Conservation (phyloP, 2,888 invertebrate genomes). For the Ecdyonurus torrentis region DNA sequence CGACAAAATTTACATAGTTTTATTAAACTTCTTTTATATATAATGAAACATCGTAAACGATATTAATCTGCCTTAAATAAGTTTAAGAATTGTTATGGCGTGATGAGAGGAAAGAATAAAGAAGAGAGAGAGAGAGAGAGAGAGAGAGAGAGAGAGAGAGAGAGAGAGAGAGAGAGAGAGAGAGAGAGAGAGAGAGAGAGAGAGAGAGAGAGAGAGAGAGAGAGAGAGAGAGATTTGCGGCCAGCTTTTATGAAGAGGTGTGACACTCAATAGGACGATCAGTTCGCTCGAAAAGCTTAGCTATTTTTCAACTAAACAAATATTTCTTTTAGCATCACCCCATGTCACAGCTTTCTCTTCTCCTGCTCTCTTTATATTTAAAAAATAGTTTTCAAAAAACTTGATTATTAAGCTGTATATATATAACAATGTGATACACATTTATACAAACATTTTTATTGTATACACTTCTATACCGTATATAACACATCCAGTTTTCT, state of each 20-base stretch:
- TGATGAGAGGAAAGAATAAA: background rate
- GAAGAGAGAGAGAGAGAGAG: background rate
- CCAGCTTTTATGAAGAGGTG: background rate
- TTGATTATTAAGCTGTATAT: background rate
- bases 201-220: background rate
- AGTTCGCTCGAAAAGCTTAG: background rate
- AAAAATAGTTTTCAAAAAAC: background rate
- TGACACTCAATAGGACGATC: background rate
- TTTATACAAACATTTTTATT: too few species aligned
- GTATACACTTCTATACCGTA: too few species aligned
- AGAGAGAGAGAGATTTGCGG: background rate
- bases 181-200: background rate
- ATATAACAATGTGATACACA: too few species aligned
- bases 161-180: background rate
- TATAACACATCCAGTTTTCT: too few species aligned
- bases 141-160: background rate
- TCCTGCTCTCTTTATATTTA: background rate
- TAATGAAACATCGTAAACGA: too few species aligned
- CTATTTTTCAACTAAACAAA: background rate
- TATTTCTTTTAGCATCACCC: background rate
- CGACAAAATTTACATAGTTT: too few species aligned
- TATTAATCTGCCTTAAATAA: too few species aligned
- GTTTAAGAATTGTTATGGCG: too few species aligned
- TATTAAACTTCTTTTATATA: too few species aligned
- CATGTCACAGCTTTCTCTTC: background rate